Evolutionary conservation across 2,797 vertebrate species (phyloP), one percentile per base, ranked within the genome.

Genomic region (Muscicapa striata): DNA sequence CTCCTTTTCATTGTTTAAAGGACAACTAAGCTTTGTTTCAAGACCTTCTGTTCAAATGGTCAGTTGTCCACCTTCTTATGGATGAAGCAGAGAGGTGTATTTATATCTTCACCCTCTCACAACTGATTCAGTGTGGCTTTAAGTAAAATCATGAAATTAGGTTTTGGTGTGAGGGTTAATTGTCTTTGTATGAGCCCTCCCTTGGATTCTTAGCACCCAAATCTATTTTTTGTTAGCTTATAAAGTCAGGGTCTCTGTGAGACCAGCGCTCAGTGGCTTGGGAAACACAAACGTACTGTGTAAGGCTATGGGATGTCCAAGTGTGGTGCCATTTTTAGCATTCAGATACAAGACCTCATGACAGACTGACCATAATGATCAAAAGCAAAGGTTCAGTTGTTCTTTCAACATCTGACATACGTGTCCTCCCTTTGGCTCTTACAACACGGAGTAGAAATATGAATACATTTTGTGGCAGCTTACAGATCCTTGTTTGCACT

Each of bases 401-500:
- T 97, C 95, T 96, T 94, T 95, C 92, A 90, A 87, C 95, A 93
- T 89, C 93, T 86, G 80, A 93, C 89, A 92, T 96, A 86, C 10
- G 43, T 94, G 94, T 95, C 95, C 96, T 94, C 93, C 95, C 93
- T 91, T 93, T 92, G 94, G 96, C 95, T 97, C 93, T 95, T 92
- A 96, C 86, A 95, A 92, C 91, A 96, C 66, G 4, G 89, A 96
- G 93, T 97, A 96, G 90, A 96, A 96, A 92, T 87, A 96, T 9
- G 59, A 78, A 91, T 95, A 86, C 84, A 93, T 97, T 97, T 97
- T 98, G 97, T 98, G 98, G 98, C 99, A 99, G 98, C 99, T 99
- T 98, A 96, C 97, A 96, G 92, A 95, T 95, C 86, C 87, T 93
- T 90, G 97, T 97, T 98, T 98, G 97, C 98, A 97, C 97, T 96